Conservation (phyloP, 92 coral and sea anemone genomes). For the Palythoa caribaeorum region DNA sequence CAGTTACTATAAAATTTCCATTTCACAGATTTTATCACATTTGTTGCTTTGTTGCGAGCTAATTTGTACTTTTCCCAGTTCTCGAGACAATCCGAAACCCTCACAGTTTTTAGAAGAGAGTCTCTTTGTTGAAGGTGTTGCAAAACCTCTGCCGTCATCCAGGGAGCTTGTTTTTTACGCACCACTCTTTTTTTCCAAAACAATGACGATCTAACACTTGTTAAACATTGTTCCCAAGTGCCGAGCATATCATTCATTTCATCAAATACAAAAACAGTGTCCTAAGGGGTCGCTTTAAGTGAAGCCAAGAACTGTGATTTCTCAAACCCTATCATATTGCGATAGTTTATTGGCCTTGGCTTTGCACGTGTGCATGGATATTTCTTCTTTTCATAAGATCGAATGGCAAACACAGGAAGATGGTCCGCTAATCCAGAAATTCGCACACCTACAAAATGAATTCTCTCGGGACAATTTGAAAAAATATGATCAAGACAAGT, state of each 20-base stretch:
- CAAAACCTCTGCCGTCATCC: neutral
- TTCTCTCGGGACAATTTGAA: slow-evolving; percentile 41
- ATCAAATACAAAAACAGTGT: neutral
- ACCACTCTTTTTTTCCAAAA: neutral
- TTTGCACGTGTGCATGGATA: neutral
- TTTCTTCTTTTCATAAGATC: neutral
- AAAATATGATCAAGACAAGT: slow-evolving; percentile 50
- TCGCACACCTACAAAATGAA: neutral
- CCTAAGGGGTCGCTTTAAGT: neutral
- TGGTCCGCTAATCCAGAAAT: neutral
- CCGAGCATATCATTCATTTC: neutral
- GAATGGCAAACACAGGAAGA: neutral
- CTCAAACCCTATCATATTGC: neutral
- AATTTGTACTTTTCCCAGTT: slow-evolving; percentile 6
- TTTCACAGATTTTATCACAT: neutral
- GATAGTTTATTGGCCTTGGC: neutral
- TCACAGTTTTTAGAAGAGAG: slow-evolving; percentile 4
- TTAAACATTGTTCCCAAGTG: neutral
- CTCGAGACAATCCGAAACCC: slow-evolving; percentile 2
- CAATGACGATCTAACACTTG: too few species aligned
- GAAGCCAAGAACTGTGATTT: neutral
- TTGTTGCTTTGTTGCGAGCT: neutral
- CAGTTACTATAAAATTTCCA: neutral
- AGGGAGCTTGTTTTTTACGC: neutral
- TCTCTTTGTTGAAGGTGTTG: neutral